A percentile compares a stretch with the other conserved stretches of the same genome.
These are phyloP conservation scores for Dicranocentrus wangi DNA, from an alignment of 2,888 invertebrate species.

Conservation along the genomic window DNA sequence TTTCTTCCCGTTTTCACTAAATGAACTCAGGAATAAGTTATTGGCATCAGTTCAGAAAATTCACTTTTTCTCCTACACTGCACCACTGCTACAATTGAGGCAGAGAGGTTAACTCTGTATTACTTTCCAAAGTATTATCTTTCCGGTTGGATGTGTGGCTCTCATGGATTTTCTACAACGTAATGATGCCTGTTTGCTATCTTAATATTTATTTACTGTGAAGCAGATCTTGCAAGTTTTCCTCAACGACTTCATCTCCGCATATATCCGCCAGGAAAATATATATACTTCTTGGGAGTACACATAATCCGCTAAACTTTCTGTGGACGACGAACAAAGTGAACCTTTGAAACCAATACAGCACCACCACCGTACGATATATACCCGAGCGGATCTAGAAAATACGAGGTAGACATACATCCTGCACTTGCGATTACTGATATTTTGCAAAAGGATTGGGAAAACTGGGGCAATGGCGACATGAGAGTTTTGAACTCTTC, in stretches of 20 bases:
- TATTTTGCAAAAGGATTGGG: slow-evolving; percentile 32
- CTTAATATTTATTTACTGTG: slow-evolving; percentile 52
- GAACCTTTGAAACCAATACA: too few species aligned
- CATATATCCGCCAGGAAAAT: not conserved
- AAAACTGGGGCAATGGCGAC: slow-evolving; percentile 65
- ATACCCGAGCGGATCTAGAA: too few species aligned
- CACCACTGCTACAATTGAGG: too few species aligned
- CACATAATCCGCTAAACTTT: too few species aligned
- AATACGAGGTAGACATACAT: too few species aligned
- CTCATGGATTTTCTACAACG: too few species aligned
- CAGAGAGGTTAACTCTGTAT: too few species aligned
- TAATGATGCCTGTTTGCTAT: slow-evolving; percentile 19
- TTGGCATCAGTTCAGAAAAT: slow-evolving; percentile 63
- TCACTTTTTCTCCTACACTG: slow-evolving; percentile 58
- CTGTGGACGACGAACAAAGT: too few species aligned
- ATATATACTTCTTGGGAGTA: not conserved
- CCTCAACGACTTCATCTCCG: not conserved
- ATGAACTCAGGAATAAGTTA: slow-evolving; percentile 43
- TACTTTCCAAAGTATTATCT: too few species aligned
- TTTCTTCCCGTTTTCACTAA: not conserved
- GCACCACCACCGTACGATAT: too few species aligned
- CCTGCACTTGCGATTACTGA: slow-evolving; percentile 58
- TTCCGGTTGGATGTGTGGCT: too few species aligned
- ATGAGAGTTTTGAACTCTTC: slow-evolving; percentile 60
- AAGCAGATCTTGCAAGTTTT: not conserved